Conservation (phyloP, 1,140 invertebrate genomes). For the Onthophagus taurus region DNA sequence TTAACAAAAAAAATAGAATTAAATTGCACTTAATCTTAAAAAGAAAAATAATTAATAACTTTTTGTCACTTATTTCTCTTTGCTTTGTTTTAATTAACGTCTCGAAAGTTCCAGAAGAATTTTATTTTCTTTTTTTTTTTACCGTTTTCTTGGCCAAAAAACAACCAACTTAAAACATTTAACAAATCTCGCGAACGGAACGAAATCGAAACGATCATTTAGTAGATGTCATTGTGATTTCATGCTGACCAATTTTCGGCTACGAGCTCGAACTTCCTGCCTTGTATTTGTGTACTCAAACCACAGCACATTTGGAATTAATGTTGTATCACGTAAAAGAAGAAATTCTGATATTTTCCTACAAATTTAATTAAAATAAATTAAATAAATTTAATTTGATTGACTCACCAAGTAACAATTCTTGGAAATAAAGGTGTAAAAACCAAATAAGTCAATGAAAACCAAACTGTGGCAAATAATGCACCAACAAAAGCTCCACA, state of each 20-base stretch:
- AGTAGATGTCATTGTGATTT: constrained; percentile 74
- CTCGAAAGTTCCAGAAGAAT: too few relatives aligned
- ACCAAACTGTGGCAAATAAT: constrained; percentile 44
- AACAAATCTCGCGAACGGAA: constrained; percentile 22
- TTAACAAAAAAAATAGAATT: too few relatives aligned
- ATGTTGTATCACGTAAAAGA: constrained; percentile 77
- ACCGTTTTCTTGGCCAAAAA: constrained; percentile 30
- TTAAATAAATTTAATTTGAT: neutral
- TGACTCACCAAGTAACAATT: constrained; percentile 73
- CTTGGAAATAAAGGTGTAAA: constrained; percentile 80
- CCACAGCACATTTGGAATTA: constrained; percentile 90
- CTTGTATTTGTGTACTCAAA: constrained; percentile 88
- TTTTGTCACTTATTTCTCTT: too few relatives aligned
- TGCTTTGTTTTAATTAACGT: too few relatives aligned
- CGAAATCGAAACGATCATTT: constrained; percentile 30
- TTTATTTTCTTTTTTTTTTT: too few relatives aligned
- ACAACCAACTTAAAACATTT: constrained; percentile 24
- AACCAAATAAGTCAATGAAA: constrained; percentile 61
- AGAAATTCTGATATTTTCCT: constrained; percentile 82
- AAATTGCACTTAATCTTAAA: too few relatives aligned
- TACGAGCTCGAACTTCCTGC: constrained; percentile 59
- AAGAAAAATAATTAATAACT: too few relatives aligned
- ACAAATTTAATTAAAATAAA: constrained; percentile 32
- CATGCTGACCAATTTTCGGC: constrained; percentile 74
- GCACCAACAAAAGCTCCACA: constrained; percentile 53